phyloP scores from a whole-genome alignment of 2,888 invertebrate genomes.

The Aphrophora alni region DNA sequence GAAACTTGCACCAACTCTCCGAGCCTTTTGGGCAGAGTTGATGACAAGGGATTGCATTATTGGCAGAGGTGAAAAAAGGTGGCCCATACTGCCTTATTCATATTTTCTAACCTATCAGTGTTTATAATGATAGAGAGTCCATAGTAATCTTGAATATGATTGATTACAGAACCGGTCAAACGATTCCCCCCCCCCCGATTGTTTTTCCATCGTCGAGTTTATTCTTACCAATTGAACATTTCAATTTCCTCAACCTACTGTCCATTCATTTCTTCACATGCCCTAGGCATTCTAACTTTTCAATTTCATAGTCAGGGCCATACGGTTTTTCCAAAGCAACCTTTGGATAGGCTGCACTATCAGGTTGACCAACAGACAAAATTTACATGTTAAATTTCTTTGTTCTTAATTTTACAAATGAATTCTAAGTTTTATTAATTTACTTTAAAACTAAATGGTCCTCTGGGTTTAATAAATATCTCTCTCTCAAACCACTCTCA shows the following conservation, averaged over 20 bases:
- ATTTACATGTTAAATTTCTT: no score
- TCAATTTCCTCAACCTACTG: neutral
- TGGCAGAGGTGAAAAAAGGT: slow-evolving; percentile 47
- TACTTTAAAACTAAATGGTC: no score
- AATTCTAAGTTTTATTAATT: no score
- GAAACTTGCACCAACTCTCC: slow-evolving; percentile 49
- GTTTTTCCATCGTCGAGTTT: slow-evolving; percentile 37
- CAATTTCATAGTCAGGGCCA: slow-evolving; percentile 22
- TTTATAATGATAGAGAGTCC: slow-evolving; percentile 48
- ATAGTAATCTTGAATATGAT: slow-evolving; percentile 47
- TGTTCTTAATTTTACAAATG: no score
- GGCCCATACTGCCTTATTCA: slow-evolving; percentile 50
- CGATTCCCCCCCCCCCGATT: slow-evolving; percentile 44
- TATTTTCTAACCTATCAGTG: slow-evolving; percentile 44
- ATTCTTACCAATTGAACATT: neutral
- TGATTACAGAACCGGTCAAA: slow-evolving; percentile 46
- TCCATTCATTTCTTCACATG: slow-evolving; percentile 43
- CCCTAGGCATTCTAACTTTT: slow-evolving; percentile 39
- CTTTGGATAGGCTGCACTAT: neutral
- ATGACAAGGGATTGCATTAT: slow-evolving; percentile 47
- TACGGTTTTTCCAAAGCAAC: slow-evolving; percentile 16
- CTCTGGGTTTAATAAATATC: no score
- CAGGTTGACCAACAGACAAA: no score
- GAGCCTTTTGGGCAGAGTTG: slow-evolving; percentile 46
- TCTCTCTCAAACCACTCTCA: no score